Evolutionary conservation across 2,888 invertebrate genomes (phyloP).

Genomic region (Lottia gigantea): DNA sequence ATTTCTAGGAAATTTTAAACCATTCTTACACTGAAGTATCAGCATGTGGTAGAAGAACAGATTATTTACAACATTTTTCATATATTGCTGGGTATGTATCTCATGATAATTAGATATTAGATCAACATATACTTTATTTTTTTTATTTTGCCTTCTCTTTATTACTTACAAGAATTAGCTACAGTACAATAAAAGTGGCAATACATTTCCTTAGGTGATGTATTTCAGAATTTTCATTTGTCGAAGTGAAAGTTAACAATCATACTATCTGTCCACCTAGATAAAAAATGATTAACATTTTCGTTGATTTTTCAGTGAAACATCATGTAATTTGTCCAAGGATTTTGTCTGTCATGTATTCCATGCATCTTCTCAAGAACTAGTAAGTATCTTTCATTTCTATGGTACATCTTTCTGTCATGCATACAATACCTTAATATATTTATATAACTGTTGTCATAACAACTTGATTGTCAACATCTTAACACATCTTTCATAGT

Average conservation of each 20-base stretch:
- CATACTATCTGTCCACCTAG: no score
- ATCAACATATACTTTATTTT: not conserved
- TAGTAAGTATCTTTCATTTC: slow-evolving; percentile 42
- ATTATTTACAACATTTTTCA: slow-evolving; percentile 73
- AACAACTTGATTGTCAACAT: no score
- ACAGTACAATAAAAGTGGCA: no score
- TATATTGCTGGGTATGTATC: slow-evolving; percentile 74
- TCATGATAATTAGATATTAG: not conserved
- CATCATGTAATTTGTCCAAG: slow-evolving; percentile 66
- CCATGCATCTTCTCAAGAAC: slow-evolving; percentile 54
- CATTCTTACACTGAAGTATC: slow-evolving; percentile 77
- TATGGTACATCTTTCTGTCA: not conserved
- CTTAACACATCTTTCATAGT: no score
- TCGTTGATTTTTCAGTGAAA: slow-evolving; percentile 60
- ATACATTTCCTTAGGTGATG: not conserved
- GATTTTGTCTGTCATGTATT: slow-evolving; percentile 66
- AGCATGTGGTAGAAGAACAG: slow-evolving; percentile 74
- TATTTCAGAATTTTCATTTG: not conserved
- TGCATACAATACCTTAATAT: no score
- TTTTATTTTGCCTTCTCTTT: no score
- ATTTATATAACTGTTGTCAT: no score
- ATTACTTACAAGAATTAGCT: no score
- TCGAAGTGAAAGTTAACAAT: not conserved
- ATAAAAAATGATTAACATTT: no score
- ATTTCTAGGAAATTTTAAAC: slow-evolving; percentile 71